Base-by-base conservation (phyloP, 2,113 vertebrate genomes). In the Eleginops maclovinus region DNA sequence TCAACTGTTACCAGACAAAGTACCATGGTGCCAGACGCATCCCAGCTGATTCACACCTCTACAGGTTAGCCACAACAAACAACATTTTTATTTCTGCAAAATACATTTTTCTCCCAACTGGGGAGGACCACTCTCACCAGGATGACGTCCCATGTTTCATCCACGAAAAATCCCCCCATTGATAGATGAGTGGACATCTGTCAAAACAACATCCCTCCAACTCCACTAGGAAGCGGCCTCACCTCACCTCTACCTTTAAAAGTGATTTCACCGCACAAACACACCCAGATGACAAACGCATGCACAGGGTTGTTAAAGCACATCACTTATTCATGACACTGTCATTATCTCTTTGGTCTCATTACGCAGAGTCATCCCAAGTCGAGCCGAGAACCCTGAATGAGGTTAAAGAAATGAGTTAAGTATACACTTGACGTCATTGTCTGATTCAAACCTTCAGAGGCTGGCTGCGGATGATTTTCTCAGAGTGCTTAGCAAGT, bases 311-410 rank as follows among this genome's bases (percentile, higher is more conserved):
- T 75, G 54, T 82, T 66, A 70, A 55, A 55, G 44, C 36, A 71
- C 28, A 74, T 86, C 26, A 81, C 46, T 84, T 81, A 86, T 87
- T 87, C 66, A 86, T 79, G 75, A 73, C 26, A 24, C 36, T 58
- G 63, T 61, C 68, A 83, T 68, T 66, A 75, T 83, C 63, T 26
- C 43, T 77, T 60, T 79, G 56, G 81, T 75, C 58, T 78, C 55
- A 64, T 75, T 63, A 54, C 49, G 54, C 54, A 44, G 36, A 82
- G 47, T 76, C 62, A 64, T 84, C 69, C n/a, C 46, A 17, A 70
- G 71, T 55, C 63, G 60, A 72, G 55, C 36, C 9, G 58, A 82
- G 62, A n/a, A 19, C 46, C 79, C 70, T 44, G 54, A 76, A 83
- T 36, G 31, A 81, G 73, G 80, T 77, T 84, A 80, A 63, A 67